Evolutionary conservation across 2,888 invertebrate genomes (phyloP), one percentile per base, ranked within the genome.

Genomic region (Phorcus lineatus): DNA sequence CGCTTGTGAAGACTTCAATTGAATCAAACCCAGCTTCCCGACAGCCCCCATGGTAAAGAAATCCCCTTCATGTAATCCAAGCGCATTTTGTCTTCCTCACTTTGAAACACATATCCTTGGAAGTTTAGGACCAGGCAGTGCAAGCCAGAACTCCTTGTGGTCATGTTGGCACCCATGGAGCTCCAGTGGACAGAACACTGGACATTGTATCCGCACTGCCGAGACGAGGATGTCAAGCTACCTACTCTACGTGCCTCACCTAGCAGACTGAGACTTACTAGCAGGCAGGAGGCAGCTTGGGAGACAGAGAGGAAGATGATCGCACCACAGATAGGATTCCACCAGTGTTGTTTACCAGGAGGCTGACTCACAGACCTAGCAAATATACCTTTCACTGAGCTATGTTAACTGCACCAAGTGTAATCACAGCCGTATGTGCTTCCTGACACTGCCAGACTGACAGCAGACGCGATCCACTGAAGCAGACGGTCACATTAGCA

Each of bases 31-130:
- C 53, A 76, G 31, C 24, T 76, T 54, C 40, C 28, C 76, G 24
- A 31, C 7, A 55, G 54, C n/a, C 16, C 55, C 76, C 76, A 76
- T 76, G 54, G 54, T 55, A 55, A 53, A 54, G 54, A 11, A 24
- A 76, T 36, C 54, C 22, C 24, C 31, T 55, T 40, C 40, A 76
- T 31, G 55, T 53, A 76, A 76, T 55, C 70, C 31, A 70, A 31
- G 19, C 70, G 19, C 70, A 70, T 70, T 70, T 40, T 70, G 70
- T 70, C 70, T 70, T 70, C 70, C 19, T 36, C 28, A 17, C 28
- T 62, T 62, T 24, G 70, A 36, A 19, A 70, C 28, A 36, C 70
- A 70, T 70, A 70, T 70, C 31, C 70, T 36, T 19, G 36, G 40
- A 17, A 19, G 0, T 70, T 36, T n/a, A 70, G 16, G 36, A 40